Conservation (phyloP, 1,140 invertebrate species). For the Drosophila tsacasi region DNA sequence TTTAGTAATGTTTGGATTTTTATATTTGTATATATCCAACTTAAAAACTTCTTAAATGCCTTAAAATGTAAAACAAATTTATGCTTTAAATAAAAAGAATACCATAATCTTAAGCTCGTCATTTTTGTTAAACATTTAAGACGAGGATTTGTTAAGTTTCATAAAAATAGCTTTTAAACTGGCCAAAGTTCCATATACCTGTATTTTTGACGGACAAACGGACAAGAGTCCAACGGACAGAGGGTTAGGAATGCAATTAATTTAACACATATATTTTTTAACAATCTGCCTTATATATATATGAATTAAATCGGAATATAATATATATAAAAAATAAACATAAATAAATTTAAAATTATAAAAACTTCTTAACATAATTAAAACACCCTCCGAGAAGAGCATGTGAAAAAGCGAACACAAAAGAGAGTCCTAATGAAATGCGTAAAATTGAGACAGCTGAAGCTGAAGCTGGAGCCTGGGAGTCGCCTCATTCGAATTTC, state of each 20-base stretch:
- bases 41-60: too few relatives aligned
- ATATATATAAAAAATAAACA: background rate
- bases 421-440: constrained; percentile 26
- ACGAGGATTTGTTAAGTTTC: background rate
- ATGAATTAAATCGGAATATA: background rate
- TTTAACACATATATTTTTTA: background rate
- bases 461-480: constrained; percentile 3
- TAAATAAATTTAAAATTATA: background rate
- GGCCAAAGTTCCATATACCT: too few relatives aligned
- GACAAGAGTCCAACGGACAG: background rate
- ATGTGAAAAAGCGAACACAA: background rate
- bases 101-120: too few relatives aligned
- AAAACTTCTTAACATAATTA: background rate
- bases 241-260: background rate
- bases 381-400: background rate
- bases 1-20: background rate
- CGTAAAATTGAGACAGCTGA: constrained; percentile 12
- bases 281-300: background rate
- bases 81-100: too few relatives aligned
- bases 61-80: too few relatives aligned
- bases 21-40: background rate
- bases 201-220: background rate
- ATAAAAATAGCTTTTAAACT: background rate
- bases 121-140: too few relatives aligned
- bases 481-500: constrained; percentile 76